Base-by-base conservation (phyloP, 2,888 invertebrate species). In the Dione vanillae region DNA sequence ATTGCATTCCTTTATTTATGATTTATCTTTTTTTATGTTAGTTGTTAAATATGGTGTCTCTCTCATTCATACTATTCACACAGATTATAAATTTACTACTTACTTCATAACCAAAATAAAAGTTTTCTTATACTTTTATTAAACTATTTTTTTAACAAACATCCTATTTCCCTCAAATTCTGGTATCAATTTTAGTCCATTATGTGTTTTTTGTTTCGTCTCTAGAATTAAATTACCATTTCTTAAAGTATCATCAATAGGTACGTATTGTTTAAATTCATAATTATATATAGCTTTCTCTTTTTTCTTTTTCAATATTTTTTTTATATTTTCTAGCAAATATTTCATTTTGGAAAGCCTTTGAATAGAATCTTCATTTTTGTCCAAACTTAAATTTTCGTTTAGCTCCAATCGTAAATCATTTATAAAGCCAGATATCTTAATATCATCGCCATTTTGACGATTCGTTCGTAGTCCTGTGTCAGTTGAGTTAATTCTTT, bases 181-280 rank as follows among this genome's bases (percentile, higher is more conserved):
- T 45, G 61, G 45, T 11, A 11, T 45, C 35, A 61, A 45, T 7
- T 3, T 45, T 27, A 61, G n/a, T 27, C 61, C 61, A 27, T 35
- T 35, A 2, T 27, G 2, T 10, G 16, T 35, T 61, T 45, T 16
- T 10, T 43, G 27, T 9, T 40, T 56, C 16, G 11, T n/a, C 16
- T n/a, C n/a, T n/a, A 14, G 19, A 45, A 61, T 45, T 10, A 45
- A 45, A 61, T 45, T 19, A 9, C n/a, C 27, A 16, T n/a, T 0
- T 7, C 27, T 27, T 7, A 61, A 27, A 45, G 10, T 3, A 11
- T 61, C 61, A 0, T 35, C 45, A 10, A 61, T 11, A 8, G 61
- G 61, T 7, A 61, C 43, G 7, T 61, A 61, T 35, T 61, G 16
- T 45, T 61, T 61, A 61, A 61, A 27, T 43, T 20, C 43, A 27